phyloP scores from a whole-genome alignment of 2,113 vertebrate species.

The Lepus americanus region DNA sequence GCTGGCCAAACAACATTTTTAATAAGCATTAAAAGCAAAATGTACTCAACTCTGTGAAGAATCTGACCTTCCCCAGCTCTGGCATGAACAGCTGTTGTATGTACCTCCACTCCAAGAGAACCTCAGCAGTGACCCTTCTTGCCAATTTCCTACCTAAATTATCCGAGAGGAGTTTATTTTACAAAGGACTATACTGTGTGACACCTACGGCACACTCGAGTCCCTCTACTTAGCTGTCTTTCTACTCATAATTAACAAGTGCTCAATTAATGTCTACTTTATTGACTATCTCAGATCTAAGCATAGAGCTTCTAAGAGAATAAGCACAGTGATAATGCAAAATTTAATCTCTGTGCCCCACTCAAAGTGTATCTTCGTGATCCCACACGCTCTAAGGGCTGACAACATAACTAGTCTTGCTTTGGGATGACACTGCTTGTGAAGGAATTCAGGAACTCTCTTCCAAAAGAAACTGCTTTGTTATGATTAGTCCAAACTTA shows the following conservation, averaged over 20 bases:
- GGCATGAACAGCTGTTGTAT: accelerated
- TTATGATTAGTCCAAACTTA: neutral
- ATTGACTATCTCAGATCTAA: neutral
- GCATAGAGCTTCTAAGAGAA: neutral
- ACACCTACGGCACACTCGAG: neutral
- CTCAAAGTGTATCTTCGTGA: constrained; percentile 1
- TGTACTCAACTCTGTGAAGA: neutral
- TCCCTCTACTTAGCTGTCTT: neutral
- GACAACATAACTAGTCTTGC: neutral
- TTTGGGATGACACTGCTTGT: neutral
- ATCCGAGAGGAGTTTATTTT: neutral
- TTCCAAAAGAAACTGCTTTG: neutral
- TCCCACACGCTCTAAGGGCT: neutral
- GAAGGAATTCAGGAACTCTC: neutral
- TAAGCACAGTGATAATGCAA: neutral
- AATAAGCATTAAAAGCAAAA: neutral
- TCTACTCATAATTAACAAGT: neutral
- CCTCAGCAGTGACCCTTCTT: too few relatives aligned
- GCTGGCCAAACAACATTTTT: neutral
- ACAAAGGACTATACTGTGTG: neutral
- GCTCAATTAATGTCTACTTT: neutral
- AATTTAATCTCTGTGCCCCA: neutral
- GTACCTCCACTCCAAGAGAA: neutral
- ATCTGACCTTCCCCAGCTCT: neutral
- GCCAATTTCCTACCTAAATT: neutral